Percentiles rank a stretch among this genome's conserved stretches.
Conservation (phyloP, 2,888 invertebrate genomes). For the Eulithis prunata region DNA sequence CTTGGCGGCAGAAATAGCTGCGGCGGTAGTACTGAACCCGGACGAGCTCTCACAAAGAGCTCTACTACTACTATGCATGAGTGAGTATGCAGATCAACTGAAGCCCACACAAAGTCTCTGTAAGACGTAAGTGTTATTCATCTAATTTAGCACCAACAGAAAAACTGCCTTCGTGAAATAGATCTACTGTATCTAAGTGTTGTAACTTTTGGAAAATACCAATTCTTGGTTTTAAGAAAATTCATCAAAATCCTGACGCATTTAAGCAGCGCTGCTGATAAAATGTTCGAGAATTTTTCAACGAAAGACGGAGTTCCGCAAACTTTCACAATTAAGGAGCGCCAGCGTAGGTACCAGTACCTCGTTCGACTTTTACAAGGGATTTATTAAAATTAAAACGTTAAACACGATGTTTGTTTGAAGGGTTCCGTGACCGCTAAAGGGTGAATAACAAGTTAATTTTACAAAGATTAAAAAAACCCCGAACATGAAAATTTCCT, state of each 20-base stretch:
- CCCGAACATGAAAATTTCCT: too few species aligned
- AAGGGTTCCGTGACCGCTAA: slow-evolving; percentile 23
- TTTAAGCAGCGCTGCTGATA: slow-evolving; percentile 36
- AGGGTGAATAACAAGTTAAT: not conserved
- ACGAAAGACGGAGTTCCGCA: slow-evolving; percentile 38
- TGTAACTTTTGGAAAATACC: too few species aligned
- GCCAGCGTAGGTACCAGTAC: slow-evolving; percentile 29
- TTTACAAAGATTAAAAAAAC: not conserved
- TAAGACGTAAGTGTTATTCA: slow-evolving; percentile 35
- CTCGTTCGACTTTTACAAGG: slow-evolving; percentile 42
- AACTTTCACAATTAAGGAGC: slow-evolving; percentile 45
- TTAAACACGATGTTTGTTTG: slow-evolving; percentile 42
- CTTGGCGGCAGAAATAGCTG: too few species aligned
- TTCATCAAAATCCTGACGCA: slow-evolving; percentile 38
- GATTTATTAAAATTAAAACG: slow-evolving; percentile 45
- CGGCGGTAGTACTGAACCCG: too few species aligned
- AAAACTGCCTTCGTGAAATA: slow-evolving; percentile 14
- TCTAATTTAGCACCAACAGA: slow-evolving; percentile 48
- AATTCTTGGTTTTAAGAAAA: slow-evolving; percentile 19
- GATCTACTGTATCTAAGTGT: too few species aligned
- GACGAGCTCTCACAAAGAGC: too few species aligned
- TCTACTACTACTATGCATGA: too few species aligned
- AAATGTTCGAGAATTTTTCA: slow-evolving; percentile 41
- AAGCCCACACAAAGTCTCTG: slow-evolving; percentile 26
- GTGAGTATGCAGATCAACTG: too few species aligned